These are phyloP conservation scores for Meandrusa payeni DNA, from an alignment of 2,888 invertebrate genomes.

Conservation along the genomic window DNA sequence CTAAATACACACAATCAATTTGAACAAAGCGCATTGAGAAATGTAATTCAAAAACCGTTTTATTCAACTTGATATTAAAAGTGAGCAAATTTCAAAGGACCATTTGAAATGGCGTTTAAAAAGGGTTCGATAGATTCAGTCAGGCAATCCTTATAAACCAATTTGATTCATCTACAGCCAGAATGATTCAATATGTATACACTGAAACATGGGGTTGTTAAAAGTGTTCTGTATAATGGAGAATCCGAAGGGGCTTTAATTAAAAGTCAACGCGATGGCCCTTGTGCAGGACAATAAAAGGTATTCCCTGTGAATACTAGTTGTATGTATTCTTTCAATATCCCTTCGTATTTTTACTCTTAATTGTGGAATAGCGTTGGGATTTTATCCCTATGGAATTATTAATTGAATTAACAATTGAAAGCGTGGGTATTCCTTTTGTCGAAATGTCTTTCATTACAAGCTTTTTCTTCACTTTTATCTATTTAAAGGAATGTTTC, in stretches of 20 bases:
- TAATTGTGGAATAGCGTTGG: not conserved
- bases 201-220: slow-evolving; percentile 51
- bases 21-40: too few relatives aligned
- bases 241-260: slow-evolving; percentile 69
- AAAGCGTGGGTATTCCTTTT: too few relatives aligned
- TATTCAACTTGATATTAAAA: too few relatives aligned
- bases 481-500: too few relatives aligned
- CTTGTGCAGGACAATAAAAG: slow-evolving; percentile 62
- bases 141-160: slow-evolving; percentile 22
- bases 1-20: too few relatives aligned
- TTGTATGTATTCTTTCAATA: slow-evolving; percentile 34
- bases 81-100: not conserved
- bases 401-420: too few relatives aligned
- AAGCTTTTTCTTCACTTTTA: too few relatives aligned
- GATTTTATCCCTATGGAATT: too few relatives aligned
- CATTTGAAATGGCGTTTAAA: slow-evolving; percentile 6
- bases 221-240: slow-evolving; percentile 68
- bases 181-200: slow-evolving; percentile 26
- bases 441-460: too few relatives aligned
- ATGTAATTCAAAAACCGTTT: too few relatives aligned
- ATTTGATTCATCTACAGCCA: slow-evolving; percentile 20
- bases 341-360: slow-evolving; percentile 40
- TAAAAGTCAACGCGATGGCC: slow-evolving; percentile 68
- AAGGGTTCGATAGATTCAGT: slow-evolving; percentile 6
- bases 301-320: slow-evolving; percentile 56